Percentiles rank a stretch among this genome's conserved stretches.
phyloP scores from a whole-genome alignment of 2,888 invertebrate genomes.

The Campoletis raptor region DNA sequence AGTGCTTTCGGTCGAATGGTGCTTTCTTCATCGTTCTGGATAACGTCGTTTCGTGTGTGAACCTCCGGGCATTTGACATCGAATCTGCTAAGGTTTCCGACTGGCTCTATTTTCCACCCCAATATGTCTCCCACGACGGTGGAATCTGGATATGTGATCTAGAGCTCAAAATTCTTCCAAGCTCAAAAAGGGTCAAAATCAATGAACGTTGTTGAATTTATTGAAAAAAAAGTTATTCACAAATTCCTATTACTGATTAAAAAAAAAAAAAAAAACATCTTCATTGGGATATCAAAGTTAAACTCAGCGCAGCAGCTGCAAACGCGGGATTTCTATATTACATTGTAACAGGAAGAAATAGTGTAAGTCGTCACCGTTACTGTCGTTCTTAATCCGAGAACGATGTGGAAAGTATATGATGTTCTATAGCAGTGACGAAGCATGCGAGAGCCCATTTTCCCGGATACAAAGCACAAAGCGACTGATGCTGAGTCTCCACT shows the following conservation, averaged over 20 bases:
- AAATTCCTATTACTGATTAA: not conserved
- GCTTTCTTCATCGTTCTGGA: constrained; percentile 62
- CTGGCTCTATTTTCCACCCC: constrained; percentile 17
- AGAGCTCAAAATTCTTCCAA: constrained; percentile 21
- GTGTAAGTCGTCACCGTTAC: constrained; percentile 49
- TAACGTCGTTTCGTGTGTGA: constrained; percentile 36
- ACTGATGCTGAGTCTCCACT: constrained; percentile 56
- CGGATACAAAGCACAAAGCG: constrained; percentile 77
- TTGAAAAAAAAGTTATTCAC: constrained; percentile 31
- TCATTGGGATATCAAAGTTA: too few species aligned
- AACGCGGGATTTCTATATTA: too few species aligned
- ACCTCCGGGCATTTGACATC: constrained; percentile 32
- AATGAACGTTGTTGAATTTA: constrained; percentile 10
- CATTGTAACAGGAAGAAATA: not conserved
- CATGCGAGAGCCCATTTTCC: constrained; percentile 72
- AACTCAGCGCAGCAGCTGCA: constrained; percentile 46
- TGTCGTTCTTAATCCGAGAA: constrained; percentile 73
- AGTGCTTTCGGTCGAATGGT: constrained; percentile 69
- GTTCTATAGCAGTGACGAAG: constrained; percentile 38
- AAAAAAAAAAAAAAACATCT: not conserved
- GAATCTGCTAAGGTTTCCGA: not conserved
- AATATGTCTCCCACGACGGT: constrained; percentile 32
- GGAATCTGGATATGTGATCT: constrained; percentile 15
- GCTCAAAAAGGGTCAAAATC: constrained; percentile 10
- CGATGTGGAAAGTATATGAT: constrained; percentile 66